These are phyloP conservation scores for Bungarus multicinctus DNA, from an alignment of 2,113 vertebrate species.

Conservation along the genomic window DNA sequence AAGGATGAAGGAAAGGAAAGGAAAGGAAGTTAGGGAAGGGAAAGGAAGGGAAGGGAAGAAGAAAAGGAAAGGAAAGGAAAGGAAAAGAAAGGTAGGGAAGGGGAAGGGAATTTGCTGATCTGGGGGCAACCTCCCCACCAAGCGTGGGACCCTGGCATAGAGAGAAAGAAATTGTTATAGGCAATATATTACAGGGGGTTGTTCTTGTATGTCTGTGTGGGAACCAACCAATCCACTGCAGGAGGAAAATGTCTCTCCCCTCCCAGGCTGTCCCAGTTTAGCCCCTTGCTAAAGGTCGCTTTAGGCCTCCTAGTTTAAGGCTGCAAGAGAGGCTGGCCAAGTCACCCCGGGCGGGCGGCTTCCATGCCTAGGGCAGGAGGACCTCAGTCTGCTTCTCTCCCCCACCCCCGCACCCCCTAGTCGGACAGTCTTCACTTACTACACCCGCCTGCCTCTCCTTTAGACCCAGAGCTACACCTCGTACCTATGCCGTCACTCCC, in stretches of 20 bases:
- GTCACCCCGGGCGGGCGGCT: not conserved
- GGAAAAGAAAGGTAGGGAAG: too few relatives aligned
- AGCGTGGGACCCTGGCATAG: not conserved
- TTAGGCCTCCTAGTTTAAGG: not conserved
- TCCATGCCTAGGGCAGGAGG: not conserved
- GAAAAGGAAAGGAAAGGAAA: not conserved
- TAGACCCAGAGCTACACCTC: not conserved
- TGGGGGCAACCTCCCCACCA: not conserved
- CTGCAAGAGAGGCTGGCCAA: not conserved
- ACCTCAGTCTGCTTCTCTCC: not conserved
- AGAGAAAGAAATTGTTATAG: not conserved
- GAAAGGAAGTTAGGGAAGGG: not conserved
- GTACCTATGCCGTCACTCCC: not conserved
- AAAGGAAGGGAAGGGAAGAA: not conserved
- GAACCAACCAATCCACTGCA: not conserved
- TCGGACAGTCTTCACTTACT: not conserved
- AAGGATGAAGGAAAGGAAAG: not conserved
- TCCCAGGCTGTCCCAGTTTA: not conserved
- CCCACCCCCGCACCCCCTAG: not conserved
- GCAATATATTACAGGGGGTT: not conserved
- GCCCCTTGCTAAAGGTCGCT: not conserved
- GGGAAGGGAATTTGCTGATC: not conserved
- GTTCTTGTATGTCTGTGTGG: fast-evolving
- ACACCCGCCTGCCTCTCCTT: not conserved
- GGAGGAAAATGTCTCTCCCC: not conserved